Evolutionary conservation across 1,140 invertebrate species (phyloP), one percentile per base, ranked within the genome.

Genomic region (Hylaeus volcanicus): DNA sequence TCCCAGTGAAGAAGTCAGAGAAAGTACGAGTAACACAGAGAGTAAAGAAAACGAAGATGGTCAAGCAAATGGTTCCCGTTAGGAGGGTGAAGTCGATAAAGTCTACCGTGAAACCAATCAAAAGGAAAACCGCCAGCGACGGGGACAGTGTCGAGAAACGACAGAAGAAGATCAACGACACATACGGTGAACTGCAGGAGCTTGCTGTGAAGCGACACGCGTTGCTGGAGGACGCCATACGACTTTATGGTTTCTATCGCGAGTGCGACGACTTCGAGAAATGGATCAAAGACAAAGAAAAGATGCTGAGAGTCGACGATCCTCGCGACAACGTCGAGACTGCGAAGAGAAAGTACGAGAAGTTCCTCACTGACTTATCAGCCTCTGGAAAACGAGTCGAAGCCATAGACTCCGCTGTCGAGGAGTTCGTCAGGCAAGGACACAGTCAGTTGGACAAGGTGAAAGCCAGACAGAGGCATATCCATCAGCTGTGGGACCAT

Each of bases 211-310:
- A 96, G 66, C 95, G 98, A 1, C 96, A 97, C 81, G 95, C 96
- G 0, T 95, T 98, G 48, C 94, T 99, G 11, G 97, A 98, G 86
- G 98, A 99, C 91, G 97, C 98, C 0, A 98, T 99, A 76, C 95
- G 97, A 82, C 94, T 99, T 26, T 99, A 98, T 92, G 96, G 96
- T 51, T 99, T 99, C 94, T 98, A 98, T 92, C 95, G 97, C n/a
- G 98, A 99, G 91, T 99, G 98, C 93, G 98, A 99, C 90, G 98
- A 99, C 91, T 99, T 99, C 92, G 98, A 99, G 92, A 96, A 96
- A 83, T 99, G 99, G 99, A 98, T 99, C 89, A 97, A 96, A 88
- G 98, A 99, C 77, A 99, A 98, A 90, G 98, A 99, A 92, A 96
- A 97, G 89, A 95, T 98, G 92, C 93, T 99, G 41, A 94, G 96